These are phyloP conservation scores for Heliangelus exortis DNA, from an alignment of 2,797 vertebrate genomes.

Conservation along the genomic window DNA sequence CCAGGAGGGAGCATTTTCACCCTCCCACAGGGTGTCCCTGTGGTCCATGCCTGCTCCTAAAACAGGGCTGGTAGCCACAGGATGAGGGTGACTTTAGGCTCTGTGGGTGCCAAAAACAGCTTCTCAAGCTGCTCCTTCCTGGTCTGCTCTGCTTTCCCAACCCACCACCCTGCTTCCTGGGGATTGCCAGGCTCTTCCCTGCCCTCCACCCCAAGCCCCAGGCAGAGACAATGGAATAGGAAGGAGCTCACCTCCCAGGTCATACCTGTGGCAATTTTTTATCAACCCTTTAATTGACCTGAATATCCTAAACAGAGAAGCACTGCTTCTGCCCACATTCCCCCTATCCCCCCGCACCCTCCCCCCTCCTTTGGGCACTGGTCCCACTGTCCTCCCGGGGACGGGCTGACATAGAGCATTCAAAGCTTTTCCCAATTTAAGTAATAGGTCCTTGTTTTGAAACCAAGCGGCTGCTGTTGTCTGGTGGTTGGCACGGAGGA, in stretches of 20 bases:
- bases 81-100: background rate
- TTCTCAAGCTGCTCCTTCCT: rapidly evolving
- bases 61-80: background rate
- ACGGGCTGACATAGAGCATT: conserved; percentile 37
- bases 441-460: conserved; percentile 70
- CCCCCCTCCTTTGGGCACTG: background rate
- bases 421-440: conserved; percentile 75
- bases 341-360: background rate
- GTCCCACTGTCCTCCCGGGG: background rate
- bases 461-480: conserved; percentile 57
- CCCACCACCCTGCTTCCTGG: background rate
- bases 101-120: background rate
- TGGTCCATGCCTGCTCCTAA: background rate
- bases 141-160: background rate
- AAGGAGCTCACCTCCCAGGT: background rate
- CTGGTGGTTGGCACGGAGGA: conserved; percentile 49
- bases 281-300: background rate
- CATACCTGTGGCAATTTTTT: background rate
- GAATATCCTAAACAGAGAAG: background rate
- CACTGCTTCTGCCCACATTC: background rate
- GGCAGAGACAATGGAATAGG: background rate
- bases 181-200: background rate
- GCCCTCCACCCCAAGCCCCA: background rate
- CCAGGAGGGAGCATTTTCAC: background rate
- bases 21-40: background rate